phyloP scores from a whole-genome alignment of 1,140 invertebrate genomes.

The Hyposmocoma kahamanoa region DNA sequence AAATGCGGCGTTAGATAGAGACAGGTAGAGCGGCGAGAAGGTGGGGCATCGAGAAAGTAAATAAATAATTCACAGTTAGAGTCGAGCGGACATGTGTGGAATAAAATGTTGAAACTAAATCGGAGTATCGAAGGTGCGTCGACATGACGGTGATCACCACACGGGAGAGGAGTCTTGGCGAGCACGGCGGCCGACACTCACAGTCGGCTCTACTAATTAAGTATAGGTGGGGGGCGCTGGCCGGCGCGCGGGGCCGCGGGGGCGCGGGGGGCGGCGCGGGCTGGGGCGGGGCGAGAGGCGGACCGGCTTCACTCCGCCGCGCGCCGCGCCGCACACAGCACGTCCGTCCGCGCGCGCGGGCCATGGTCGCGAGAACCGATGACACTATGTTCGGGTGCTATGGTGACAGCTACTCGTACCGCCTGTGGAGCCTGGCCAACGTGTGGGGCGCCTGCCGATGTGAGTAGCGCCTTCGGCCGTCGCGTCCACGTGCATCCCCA shows the following conservation, averaged over 20 bases:
- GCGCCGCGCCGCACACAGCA: slow-evolving; percentile 46
- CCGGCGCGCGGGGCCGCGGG: slow-evolving; percentile 35
- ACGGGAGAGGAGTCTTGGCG: too few species aligned
- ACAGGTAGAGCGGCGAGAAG: slow-evolving; percentile 48
- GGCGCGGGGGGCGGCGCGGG: slow-evolving; percentile 38
- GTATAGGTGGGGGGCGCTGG: slow-evolving; percentile 42
- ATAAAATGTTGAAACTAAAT: too few species aligned
- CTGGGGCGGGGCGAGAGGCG: slow-evolving; percentile 9
- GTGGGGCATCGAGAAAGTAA: slow-evolving; percentile 38
- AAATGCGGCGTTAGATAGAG: slow-evolving; percentile 39
- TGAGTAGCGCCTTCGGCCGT: slow-evolving; percentile 68
- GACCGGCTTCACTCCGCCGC: slow-evolving; percentile 51
- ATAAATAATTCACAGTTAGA: slow-evolving; percentile 30
- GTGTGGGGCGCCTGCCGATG: slow-evolving; percentile 80
- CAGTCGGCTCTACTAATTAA: slow-evolving; percentile 49
- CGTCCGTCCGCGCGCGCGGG: slow-evolving; percentile 57
- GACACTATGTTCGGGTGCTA: slow-evolving; percentile 79
- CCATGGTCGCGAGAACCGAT: slow-evolving; percentile 79
- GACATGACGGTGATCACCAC: neutral
- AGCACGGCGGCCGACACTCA: slow-evolving; percentile 14
- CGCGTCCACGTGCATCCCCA: slow-evolving; percentile 13
- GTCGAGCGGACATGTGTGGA: too few species aligned
- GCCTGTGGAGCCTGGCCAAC: slow-evolving; percentile 81
- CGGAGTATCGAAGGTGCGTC: neutral
- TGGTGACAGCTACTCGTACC: slow-evolving; percentile 80